Evolutionary conservation across 2,888 invertebrate genomes (phyloP), one percentile per base, ranked within the genome.

Genomic region (Emesis russula): DNA sequence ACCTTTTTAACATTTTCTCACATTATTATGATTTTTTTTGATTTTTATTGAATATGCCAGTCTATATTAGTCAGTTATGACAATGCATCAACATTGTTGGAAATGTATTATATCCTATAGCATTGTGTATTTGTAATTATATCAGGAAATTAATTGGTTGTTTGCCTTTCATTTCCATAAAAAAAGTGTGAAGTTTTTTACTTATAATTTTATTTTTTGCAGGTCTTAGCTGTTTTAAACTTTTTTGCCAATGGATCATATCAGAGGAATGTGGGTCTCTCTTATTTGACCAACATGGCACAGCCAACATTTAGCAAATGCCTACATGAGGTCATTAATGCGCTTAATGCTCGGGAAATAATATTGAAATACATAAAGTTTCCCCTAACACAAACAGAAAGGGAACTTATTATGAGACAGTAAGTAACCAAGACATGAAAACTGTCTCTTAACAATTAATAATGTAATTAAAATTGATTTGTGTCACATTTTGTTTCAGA

Each of bases 331-430:
- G 81, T 73, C 6, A 81, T 58, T 38, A 33, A 36, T 73, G 73
- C 58, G 58, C 71, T 73, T 18, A 81, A 81, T 38, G 38, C 38
- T n/a, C 2, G 63, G 13, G 81, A 81, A 18, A 13, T 81, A 4
- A 38, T 71, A 38, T 3, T 66, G 0, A 66, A 66, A 7, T 66
- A 66, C 9, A 31, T 66, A 25, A n/a, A 66, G 25, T 66, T 66
- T 4, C 63, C 63, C 3, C 25, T 25, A 11, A n/a, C 63, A 4
- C 25, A 11, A 66, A 63, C 25, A 53, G 13, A 33, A 71, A 58
- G 53, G 66, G 68, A 78, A 78, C 15, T 66, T 33, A 66, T 78
- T 88, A 85, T 83, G 78, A 75, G 25, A 44, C 70, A 87, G 88
- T 25, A 92, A 90, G 81, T 25, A 25, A 25, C 25, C 25, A 25